A percentile compares a stretch with the other conserved stretches of the same genome.
These are phyloP conservation scores for Disparrhopalites patrizii DNA, from an alignment of 2,888 invertebrate genomes.

Conservation along the genomic window DNA sequence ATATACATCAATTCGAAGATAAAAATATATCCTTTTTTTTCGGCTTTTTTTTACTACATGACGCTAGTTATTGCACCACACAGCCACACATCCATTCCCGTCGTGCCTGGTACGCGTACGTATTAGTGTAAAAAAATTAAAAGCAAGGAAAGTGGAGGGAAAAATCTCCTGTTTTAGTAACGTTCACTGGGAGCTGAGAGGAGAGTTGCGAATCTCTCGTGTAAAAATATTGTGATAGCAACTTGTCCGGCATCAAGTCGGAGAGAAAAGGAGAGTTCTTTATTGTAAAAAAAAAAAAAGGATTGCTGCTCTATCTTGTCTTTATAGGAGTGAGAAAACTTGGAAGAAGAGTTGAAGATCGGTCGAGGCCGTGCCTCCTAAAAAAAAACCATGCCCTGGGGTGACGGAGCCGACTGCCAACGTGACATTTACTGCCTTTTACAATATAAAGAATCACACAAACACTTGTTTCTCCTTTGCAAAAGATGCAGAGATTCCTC, in stretches of 20 bases:
- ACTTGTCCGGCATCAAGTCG: background rate
- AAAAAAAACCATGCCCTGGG: slow-evolving; percentile 1
- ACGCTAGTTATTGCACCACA: no score
- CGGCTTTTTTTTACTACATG: no score
- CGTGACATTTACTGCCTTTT: slow-evolving; percentile 18
- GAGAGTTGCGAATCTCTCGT: no score
- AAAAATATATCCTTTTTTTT: no score
- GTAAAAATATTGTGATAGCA: background rate
- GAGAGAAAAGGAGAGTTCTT: background rate
- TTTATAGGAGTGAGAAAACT: background rate
- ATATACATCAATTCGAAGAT: no score
- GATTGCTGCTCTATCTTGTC: background rate
- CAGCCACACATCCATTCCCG: no score
- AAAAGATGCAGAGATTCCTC: no score
- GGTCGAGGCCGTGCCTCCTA: no score
- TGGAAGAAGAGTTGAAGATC: background rate
- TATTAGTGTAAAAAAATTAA: background rate
- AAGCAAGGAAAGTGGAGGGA: background rate
- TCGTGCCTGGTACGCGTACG: background rate
- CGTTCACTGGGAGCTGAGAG: background rate
- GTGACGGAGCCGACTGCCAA: slow-evolving; percentile 16
- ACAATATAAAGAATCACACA: no score
- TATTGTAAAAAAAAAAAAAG: background rate
- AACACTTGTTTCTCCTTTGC: slow-evolving; percentile 16
- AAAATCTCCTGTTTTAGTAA: background rate